These are phyloP conservation scores for Emydocephalus ijimae DNA, from an alignment of 2,113 vertebrate genomes.

Conservation along the genomic window DNA sequence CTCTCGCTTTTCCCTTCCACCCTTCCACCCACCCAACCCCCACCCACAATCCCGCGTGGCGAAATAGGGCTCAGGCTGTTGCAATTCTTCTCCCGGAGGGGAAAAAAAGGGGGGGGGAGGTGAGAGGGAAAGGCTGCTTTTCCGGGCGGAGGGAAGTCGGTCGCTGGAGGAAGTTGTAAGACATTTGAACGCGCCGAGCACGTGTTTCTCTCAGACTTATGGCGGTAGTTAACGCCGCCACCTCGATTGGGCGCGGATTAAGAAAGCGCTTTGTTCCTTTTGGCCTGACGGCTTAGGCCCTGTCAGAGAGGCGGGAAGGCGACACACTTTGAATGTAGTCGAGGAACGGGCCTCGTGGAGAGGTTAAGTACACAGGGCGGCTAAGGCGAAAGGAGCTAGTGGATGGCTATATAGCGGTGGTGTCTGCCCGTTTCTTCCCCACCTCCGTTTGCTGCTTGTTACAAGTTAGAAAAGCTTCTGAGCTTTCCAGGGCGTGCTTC, in stretches of 20 bases:
- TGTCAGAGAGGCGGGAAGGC: conserved; percentile 62
- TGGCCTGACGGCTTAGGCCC: conserved; percentile 55
- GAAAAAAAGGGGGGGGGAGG: conserved; percentile 22
- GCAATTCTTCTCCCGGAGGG: conserved; percentile 29
- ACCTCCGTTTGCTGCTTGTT: conserved; percentile 56
- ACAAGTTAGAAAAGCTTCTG: conserved; percentile 54
- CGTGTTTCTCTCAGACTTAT: conserved; percentile 73
- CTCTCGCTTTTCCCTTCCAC: conserved; percentile 1
- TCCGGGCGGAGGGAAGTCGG: conserved; percentile 53
- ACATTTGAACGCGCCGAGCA: conserved; percentile 74
- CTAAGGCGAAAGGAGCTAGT: conserved; percentile 38
- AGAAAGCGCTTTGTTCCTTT: conserved; percentile 74
- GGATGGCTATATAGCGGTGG: conserved; percentile 29
- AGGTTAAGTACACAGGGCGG: neutral
- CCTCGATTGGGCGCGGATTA: conserved; percentile 63
- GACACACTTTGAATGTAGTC: conserved; percentile 34
- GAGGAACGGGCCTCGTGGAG: neutral
- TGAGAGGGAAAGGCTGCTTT: conserved; percentile 45
- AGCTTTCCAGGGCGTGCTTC: conserved; percentile 60
- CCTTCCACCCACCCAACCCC: neutral
- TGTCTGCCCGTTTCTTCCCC: conserved; percentile 50
- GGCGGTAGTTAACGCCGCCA: conserved; percentile 61
- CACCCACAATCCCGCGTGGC: conserved; percentile 29
- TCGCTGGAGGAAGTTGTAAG: conserved; percentile 76
- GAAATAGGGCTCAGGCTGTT: conserved; percentile 45